A percentile compares a stretch with the other conserved stretches of the same genome.
Conservation (phyloP, 2,113 vertebrate genomes). For the Tamias sibiricus region DNA sequence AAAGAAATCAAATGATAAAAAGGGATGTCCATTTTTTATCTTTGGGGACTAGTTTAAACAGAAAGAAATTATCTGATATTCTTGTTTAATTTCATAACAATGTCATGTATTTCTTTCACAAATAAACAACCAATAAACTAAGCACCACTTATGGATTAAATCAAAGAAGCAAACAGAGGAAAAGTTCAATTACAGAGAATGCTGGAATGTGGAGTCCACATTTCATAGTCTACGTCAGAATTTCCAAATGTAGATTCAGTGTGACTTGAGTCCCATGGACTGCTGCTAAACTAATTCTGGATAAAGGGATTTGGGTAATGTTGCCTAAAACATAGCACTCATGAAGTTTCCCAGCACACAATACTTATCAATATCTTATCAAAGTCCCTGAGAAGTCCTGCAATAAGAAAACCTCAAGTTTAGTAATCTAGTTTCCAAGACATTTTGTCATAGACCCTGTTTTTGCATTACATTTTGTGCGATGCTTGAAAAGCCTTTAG, state of each 20-base stretch:
- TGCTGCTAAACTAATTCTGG: not conserved
- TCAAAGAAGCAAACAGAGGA: not conserved
- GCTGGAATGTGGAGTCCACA: not conserved
- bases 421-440: not conserved
- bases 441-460: not conserved
- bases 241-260: not conserved
- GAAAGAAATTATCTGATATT: too few relatives aligned
- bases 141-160: not conserved
- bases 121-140: not conserved
- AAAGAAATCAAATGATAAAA: too few relatives aligned
- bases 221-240: not conserved
- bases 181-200: not conserved
- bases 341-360: not conserved
- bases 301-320: not conserved
- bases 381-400: not conserved
- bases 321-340: not conserved
- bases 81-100: not conserved
- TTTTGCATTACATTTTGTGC: not conserved
- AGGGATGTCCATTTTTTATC: too few relatives aligned
- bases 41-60: too few relatives aligned
- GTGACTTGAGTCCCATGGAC: not conserved
- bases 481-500: not conserved
- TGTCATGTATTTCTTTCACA: not conserved
- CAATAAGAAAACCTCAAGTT: not conserved
- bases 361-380: not conserved